phyloP scores from a whole-genome alignment of 2,888 invertebrate genomes.

The Cryptops parisi region DNA sequence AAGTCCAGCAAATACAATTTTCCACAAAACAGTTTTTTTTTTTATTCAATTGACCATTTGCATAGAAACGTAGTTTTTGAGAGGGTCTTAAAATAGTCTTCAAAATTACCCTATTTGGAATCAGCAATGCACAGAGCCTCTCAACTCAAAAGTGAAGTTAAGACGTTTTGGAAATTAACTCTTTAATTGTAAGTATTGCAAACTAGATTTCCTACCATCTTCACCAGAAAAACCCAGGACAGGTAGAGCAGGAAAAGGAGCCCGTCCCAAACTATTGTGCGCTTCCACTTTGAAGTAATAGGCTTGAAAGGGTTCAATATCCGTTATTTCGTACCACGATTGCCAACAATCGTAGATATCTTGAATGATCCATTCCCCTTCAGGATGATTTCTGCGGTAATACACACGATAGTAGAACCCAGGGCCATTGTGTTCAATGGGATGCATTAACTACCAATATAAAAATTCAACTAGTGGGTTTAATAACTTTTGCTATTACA shows the following conservation, averaged over 20 bases:
- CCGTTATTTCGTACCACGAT: conserved; percentile 49
- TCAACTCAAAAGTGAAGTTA: too few relatives aligned
- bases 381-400: conserved; percentile 65
- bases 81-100: too few relatives aligned
- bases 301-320: conserved; percentile 77
- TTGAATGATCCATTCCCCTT: conserved; percentile 49
- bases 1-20: too few relatives aligned
- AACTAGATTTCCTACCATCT: conserved; percentile 48
- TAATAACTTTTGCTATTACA: too few relatives aligned
- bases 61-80: too few relatives aligned
- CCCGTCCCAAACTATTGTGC: conserved; percentile 73
- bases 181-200: too few relatives aligned
- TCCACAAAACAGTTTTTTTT: too few relatives aligned
- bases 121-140: too few relatives aligned
- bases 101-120: too few relatives aligned
- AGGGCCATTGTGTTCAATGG: conserved; percentile 92
- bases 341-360: conserved; percentile 68
- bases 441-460: conserved; percentile 72
- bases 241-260: conserved; percentile 61
- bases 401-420: conserved; percentile 82
- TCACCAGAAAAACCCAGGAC: conserved; percentile 87
- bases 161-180: too few relatives aligned
- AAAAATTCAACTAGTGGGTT: too few relatives aligned
- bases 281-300: conserved; percentile 84
- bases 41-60: too few relatives aligned